These are phyloP conservation scores for Archivesica marissinica DNA, from an alignment of 1,140 invertebrate genomes.

Conservation along the genomic window DNA sequence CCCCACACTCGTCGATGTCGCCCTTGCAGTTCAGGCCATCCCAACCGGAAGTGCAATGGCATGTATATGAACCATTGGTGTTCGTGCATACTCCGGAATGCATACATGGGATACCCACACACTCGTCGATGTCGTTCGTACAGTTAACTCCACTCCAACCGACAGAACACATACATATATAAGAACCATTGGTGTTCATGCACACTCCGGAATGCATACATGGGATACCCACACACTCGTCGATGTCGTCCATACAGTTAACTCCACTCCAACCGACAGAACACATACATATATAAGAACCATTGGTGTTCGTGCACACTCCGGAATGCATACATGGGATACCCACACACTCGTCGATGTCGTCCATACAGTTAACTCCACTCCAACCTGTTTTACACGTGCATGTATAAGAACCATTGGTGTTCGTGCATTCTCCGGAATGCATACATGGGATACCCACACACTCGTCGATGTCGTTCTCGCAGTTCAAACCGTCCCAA, in stretches of 20 bases:
- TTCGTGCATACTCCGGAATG: too few species aligned
- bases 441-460: constrained; percentile 50
- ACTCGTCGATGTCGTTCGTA: constrained; percentile 55
- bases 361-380: constrained; percentile 39
- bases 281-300: constrained; percentile 58
- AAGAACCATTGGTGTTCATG: constrained; percentile 42
- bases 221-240: constrained; percentile 43
- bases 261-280: constrained; percentile 36
- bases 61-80: too few species aligned
- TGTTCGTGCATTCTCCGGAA: constrained; percentile 55
- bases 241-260: constrained; percentile 41
- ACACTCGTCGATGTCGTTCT: constrained; percentile 42
- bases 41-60: too few species aligned
- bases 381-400: background rate
- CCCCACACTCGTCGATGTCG: too few species aligned
- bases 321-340: constrained; percentile 33
- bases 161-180: constrained; percentile 49
- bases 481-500: constrained; percentile 52
- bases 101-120: constrained; percentile 30
- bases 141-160: constrained; percentile 63
- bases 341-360: constrained; percentile 55
- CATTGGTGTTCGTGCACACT: constrained; percentile 39
- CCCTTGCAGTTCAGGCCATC: too few species aligned
- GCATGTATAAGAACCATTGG: constrained; percentile 23
- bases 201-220: constrained; percentile 60